Base-by-base conservation (phyloP, 2,113 vertebrate genomes). In the Micromys minutus region DNA sequence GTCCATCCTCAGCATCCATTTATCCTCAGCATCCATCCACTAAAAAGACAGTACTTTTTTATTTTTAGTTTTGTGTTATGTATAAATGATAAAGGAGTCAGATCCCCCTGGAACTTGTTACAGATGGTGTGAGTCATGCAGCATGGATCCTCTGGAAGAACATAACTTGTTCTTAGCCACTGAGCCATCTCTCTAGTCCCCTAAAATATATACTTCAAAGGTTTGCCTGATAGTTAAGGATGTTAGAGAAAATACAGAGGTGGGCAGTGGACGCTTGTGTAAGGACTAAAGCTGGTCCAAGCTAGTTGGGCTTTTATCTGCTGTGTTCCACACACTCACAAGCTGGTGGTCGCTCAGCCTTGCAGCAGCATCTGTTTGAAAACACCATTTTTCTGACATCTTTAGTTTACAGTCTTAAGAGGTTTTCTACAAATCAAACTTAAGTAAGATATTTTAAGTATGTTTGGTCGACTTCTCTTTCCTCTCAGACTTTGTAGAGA, bases 401-500 rank as follows among this genome's bases (percentile, higher is more conserved):
- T 50, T 69, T 15, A 67, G 63, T 86, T 36, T 50, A 86, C 16
- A 69, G 31, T 50, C 42, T 26, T 42, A 74, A 52, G 12, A 59
- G 31, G 42, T 45, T 86, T 15, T 87, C 47, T 87, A n/a, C 50
- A 26, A 52, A 39, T 87, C 92, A 52, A 36, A 59, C 42, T 76
- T 89, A n/a, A 96, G 3, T 89, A 77, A 96, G 57, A 36, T 34
- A 67, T n/a, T 91, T 76, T 31, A 63, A 92, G 90, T 61, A 86
- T 76, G 79, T 39, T 36, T 12, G 71, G 42, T 74, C 94, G 36
- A 65, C 22, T 17, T 86, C 90, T 26, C n/a, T 96, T 94, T 87
- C 72, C 47, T 93, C n/a, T 93, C 36, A 69, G 0, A 87, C 22
- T 87, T 94, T 95, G 93, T n/a, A 81, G 92, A 97, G 81, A 91